Percentiles rank a stretch among this genome's conserved stretches.
phyloP scores from a whole-genome alignment of 2,888 invertebrate genomes.

The Diplazon laetatorius region DNA sequence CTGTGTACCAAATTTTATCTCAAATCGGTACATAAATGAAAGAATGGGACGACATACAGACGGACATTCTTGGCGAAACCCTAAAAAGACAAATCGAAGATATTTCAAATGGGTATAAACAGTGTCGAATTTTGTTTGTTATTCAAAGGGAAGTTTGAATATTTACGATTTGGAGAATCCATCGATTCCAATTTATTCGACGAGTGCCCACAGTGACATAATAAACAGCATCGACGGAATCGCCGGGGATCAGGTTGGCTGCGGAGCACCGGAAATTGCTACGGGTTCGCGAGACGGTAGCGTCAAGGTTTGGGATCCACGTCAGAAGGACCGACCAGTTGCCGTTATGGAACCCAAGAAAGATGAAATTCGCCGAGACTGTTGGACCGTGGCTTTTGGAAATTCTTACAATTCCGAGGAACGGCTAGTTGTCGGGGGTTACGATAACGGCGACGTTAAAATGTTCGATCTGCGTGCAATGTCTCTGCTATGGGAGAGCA shows the following conservation, averaged over 20 bases:
- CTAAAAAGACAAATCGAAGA: too few relatives aligned
- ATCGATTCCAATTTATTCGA: conserved; percentile 89
- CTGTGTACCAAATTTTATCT: too few relatives aligned
- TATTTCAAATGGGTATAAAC: background rate
- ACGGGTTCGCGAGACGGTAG: conserved; percentile 97
- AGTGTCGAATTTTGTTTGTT: too few relatives aligned
- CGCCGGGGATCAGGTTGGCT: conserved; percentile 90
- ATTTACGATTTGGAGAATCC: conserved; percentile 87
- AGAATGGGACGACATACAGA: too few relatives aligned
- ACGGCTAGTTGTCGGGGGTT: conserved; percentile 94
- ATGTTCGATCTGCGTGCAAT: conserved; percentile 94
- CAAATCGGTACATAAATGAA: too few relatives aligned
- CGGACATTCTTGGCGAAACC: too few relatives aligned
- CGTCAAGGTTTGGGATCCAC: conserved; percentile 97
- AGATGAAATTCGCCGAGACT: conserved; percentile 90
- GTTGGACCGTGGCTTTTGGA: conserved; percentile 97
- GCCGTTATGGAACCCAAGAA: conserved; percentile 92
- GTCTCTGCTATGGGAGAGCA: conserved; percentile 94
- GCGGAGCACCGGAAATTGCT: conserved; percentile 97
- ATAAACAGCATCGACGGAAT: conserved; percentile 96
- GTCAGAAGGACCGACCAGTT: conserved; percentile 94
- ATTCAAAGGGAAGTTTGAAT: conserved; percentile 84
- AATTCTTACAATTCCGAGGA: conserved; percentile 95
- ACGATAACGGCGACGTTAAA: conserved; percentile 98
- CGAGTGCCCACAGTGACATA: conserved; percentile 91